phyloP scores from a whole-genome alignment of 2,113 vertebrate genomes.

The Paramisgurnus dabryanus region DNA sequence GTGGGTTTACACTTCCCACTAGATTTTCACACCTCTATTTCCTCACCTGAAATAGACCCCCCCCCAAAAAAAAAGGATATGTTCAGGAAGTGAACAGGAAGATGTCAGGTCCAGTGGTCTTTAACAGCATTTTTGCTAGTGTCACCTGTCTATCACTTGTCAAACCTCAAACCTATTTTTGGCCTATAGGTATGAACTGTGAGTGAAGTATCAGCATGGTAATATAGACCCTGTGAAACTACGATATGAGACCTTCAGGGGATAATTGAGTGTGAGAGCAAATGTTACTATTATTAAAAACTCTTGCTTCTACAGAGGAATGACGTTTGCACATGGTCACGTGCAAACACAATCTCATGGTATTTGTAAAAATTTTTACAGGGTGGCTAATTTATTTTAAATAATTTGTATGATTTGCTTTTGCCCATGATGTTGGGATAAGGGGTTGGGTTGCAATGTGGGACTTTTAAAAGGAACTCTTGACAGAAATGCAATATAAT shows the following conservation, averaged over 20 bases:
- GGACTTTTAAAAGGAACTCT: too few species aligned
- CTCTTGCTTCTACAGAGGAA: neutral
- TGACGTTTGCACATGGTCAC: too few species aligned
- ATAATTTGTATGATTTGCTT: too few species aligned
- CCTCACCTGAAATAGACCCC: constrained; percentile 48
- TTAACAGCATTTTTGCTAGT: neutral
- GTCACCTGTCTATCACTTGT: constrained; percentile 36
- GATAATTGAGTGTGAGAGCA: neutral
- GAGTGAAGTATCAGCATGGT: constrained; percentile 11
- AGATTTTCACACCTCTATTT: constrained; percentile 50
- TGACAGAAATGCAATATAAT: too few species aligned
- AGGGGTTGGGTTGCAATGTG: too few species aligned
- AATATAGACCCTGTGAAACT: neutral
- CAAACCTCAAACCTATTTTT: neutral
- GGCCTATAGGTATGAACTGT: neutral
- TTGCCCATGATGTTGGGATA: too few species aligned
- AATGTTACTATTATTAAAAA: constrained; percentile 10
- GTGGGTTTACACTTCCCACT: constrained; percentile 47
- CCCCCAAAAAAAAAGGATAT: constrained; percentile 21
- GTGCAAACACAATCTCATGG: too few species aligned
- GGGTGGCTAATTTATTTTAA: too few species aligned
- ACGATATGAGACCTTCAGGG: neutral
- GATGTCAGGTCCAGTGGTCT: neutral
- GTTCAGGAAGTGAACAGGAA: constrained; percentile 26
- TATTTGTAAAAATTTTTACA: too few species aligned